Conservation (phyloP, 2,888 invertebrate species). For the Isoperla grammatica region DNA sequence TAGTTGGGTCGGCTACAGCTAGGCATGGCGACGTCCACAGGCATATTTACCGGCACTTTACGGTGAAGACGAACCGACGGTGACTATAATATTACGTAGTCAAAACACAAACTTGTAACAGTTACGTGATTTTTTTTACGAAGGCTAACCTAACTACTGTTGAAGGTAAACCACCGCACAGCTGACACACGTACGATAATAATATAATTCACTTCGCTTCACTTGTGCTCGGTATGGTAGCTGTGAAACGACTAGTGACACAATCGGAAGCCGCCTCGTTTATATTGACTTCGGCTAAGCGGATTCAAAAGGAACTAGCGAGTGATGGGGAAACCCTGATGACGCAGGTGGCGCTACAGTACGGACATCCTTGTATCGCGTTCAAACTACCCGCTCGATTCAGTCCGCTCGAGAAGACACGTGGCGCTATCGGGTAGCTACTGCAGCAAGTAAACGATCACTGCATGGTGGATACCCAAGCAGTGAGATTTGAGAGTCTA, state of each 20-base stretch:
- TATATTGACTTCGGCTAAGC: constrained; percentile 9
- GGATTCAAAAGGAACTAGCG: neutral
- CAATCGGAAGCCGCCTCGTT: neutral
- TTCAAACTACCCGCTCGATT: too few relatives aligned
- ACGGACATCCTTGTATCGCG: constrained; percentile 6
- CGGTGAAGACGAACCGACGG: neutral
- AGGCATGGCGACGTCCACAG: constrained; percentile 44
- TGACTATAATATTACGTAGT: too few relatives aligned
- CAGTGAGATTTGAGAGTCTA: too few relatives aligned
- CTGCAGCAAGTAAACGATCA: neutral
- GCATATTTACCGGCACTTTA: constrained; percentile 38
- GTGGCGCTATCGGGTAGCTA: neutral
- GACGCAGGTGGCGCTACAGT: constrained; percentile 35
- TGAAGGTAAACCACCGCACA: neutral
- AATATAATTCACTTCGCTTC: neutral
- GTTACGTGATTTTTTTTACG: neutral
- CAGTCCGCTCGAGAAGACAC: neutral
- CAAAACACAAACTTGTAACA: neutral
- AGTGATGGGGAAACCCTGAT: neutral
- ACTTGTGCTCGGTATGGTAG: neutral
- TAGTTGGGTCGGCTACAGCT: constrained; percentile 39
- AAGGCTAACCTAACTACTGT: neutral
- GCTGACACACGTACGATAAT: neutral
- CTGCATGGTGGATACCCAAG: neutral
- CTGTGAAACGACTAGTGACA: constrained; percentile 1